Evolutionary conservation across 2,113 vertebrate genomes (phyloP).

Genomic region (Procapra przewalskii): DNA sequence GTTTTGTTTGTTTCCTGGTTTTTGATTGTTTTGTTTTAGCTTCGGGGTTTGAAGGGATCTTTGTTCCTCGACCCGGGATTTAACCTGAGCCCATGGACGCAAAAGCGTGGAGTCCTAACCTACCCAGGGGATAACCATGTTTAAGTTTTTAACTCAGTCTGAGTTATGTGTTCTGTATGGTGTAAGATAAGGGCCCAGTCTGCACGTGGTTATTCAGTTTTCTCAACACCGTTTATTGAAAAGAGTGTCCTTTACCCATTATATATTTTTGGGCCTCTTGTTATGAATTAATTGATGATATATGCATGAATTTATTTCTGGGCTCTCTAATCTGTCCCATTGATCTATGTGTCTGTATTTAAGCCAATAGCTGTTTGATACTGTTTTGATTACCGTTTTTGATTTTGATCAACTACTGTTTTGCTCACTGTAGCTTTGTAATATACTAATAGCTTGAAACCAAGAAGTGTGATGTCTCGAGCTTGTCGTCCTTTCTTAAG

Average conservation of each 20-base stretch:
- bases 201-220: background rate
- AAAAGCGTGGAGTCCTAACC: background rate
- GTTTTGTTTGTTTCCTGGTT: background rate
- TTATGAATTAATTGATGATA: background rate
- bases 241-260: background rate
- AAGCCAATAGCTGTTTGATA: background rate
- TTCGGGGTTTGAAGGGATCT: background rate
- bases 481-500: background rate
- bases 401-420: background rate
- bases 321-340: background rate
- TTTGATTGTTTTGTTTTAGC: background rate
- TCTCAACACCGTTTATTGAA: background rate
- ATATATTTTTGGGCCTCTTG: background rate
- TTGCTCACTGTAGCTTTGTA: background rate
- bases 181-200: background rate
- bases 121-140: background rate
- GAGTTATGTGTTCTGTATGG: background rate
- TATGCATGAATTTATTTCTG: background rate
- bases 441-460: background rate
- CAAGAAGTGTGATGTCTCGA: background rate
- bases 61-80: background rate
- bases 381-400: background rate
- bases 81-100: background rate
- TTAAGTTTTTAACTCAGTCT: background rate
- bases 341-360: background rate